phyloP scores from a whole-genome alignment of 2,797 vertebrate genomes.

The Hypotaenidia philippensis region DNA sequence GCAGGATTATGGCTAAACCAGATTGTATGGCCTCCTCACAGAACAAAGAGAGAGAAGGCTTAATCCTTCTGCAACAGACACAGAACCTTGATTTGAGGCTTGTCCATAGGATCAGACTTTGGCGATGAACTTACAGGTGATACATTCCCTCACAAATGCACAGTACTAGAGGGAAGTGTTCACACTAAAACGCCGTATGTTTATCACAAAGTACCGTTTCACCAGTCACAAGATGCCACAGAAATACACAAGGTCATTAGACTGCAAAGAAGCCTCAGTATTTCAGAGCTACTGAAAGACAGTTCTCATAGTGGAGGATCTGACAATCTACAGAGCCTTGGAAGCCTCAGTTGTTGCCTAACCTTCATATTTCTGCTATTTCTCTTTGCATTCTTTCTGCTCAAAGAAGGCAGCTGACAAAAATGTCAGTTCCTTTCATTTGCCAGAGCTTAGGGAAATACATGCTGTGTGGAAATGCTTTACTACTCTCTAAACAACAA shows the following conservation, averaged over 20 bases:
- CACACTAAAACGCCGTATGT: neutral
- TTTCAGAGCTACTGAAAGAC: neutral
- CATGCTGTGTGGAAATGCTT: neutral
- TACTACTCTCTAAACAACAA: neutral
- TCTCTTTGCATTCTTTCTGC: neutral
- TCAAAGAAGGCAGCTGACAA: conserved; percentile 2
- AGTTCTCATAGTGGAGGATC: neutral
- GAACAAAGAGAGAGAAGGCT: neutral
- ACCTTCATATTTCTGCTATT: neutral
- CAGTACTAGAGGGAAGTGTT: neutral
- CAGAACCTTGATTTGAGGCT: neutral
- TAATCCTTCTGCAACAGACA: neutral
- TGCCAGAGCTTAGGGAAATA: neutral
- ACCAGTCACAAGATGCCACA: neutral
- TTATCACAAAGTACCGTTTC: neutral
- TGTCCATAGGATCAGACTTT: neutral
- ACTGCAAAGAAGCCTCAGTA: neutral
- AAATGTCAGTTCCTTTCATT: conserved; percentile 5
- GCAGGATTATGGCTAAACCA: neutral
- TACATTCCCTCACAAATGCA: neutral
- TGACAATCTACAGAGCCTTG: neutral
- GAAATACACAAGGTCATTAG: neutral
- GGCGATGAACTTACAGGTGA: neutral
- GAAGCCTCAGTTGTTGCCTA: neutral
- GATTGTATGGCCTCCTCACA: neutral